Percentiles rank a stretch among this genome's conserved stretches.
Evolutionary conservation across 1,140 invertebrate species (phyloP).

Genomic region (Rhagoletis pomonella): DNA sequence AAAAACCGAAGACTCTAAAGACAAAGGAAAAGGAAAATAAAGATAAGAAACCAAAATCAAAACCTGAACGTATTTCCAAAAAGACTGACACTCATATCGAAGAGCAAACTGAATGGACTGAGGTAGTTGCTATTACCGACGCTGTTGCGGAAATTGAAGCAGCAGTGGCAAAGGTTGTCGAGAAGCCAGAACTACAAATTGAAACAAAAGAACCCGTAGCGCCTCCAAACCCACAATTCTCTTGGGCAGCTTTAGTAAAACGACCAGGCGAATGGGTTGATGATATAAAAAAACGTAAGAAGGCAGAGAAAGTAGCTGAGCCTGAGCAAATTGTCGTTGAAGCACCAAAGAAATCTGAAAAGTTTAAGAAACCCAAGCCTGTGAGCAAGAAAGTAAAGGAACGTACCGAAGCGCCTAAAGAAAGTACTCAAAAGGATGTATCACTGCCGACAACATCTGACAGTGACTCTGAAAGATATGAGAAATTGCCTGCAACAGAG

Average conservation of each 20-base stretch:
- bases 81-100: background rate
- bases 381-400: conserved; percentile 55
- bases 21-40: conserved; percentile 47
- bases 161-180: background rate
- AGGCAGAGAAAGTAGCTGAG: conserved; percentile 54
- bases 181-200: background rate
- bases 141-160: conserved; percentile 24
- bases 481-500: conserved; percentile 46
- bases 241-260: conserved; percentile 70
- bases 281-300: conserved; percentile 67
- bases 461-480: conserved; percentile 18
- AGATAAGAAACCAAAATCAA: conserved; percentile 54
- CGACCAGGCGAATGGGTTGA: conserved; percentile 72
- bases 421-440: background rate
- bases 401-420: conserved; percentile 3
- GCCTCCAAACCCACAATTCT: conserved; percentile 58
- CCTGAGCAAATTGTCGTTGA: background rate
- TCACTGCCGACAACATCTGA: background rate
- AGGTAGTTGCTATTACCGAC: background rate
- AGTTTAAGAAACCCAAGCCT: conserved; percentile 55
- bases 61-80: conserved; percentile 1
- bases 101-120: background rate
- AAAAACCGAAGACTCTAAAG: conserved; percentile 37
- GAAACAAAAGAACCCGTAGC: background rate
- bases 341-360: conserved; percentile 16